Base-by-base conservation (phyloP, 2,888 invertebrate genomes). In the Adelognathus sp. region DNA sequence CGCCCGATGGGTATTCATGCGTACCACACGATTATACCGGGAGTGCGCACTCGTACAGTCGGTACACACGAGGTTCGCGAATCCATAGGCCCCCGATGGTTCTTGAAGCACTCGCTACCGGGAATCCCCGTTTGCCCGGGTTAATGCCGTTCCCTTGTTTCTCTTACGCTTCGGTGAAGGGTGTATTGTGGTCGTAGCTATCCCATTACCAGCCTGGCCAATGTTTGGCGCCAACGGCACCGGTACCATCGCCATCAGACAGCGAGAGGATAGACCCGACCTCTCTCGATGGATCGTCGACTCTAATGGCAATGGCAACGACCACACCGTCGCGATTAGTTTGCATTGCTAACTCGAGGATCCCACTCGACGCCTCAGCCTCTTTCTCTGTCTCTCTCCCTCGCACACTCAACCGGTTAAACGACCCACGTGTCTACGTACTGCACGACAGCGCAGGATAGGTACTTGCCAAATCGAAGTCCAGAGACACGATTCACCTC, bases 81-180 rank as follows among this genome's bases (percentile, higher is more conserved):
- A 33, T 16, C 44, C 33, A 50, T 64, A 31, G 63, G 31, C n/a
- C n/a, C n/a, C n/a, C 11, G 82, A 81, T 79, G 83, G 83, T 83
- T 82, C 85, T 82, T 84, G 82, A 80, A 85, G 82, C n/a, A n/a
- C 78, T 84, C 79, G 81, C 83, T 83, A n/a, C 83, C 82, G 83
- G 84, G 83, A 85, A 83, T 84, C 83, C 84, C 83, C 83, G 84
- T 83, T 86, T 85, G 71, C 84, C 83, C 84, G 79, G 86, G 83
- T n/a, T 90, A 90, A 90, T 90, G 90, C 88, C 86, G 82, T 90
- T 90, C 89, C 86, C 89, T 88, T 90, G 90, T 90, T 90, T 89
- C 90, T 88, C 88, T 89, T 90, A 88, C 88, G 87, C 88, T 84
- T 85, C 87, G 84, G 81, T 88, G 89, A 88, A 88, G 89, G 85